Conservation (phyloP, 1,140 invertebrate genomes). For the Archegozetes longisetosus region DNA sequence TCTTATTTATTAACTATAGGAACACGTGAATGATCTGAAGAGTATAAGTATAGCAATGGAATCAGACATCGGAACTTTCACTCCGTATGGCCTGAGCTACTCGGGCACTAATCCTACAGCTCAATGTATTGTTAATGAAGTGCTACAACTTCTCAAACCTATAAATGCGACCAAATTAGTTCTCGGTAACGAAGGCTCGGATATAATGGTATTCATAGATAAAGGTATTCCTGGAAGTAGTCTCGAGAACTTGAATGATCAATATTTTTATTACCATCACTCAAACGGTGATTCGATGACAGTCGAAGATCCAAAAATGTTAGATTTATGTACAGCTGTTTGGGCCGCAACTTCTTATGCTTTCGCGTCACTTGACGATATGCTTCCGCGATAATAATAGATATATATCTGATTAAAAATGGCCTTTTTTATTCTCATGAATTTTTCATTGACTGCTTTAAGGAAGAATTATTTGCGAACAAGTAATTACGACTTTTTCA, state of each 20-base stretch:
- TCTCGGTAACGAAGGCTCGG: constrained; percentile 37
- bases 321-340: constrained; percentile 52
- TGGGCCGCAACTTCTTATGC: constrained; percentile 57
- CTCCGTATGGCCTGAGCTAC: constrained; percentile 44
- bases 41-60: constrained; percentile 58
- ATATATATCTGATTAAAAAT: no score
- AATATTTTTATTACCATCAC: constrained; percentile 71
- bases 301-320: constrained; percentile 42
- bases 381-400: no score
- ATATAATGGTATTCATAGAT: constrained; percentile 43
- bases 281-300: constrained; percentile 57
- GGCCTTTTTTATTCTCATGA: no score
- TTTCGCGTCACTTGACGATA: constrained; percentile 48
- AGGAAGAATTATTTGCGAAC: no score
- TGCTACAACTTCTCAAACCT: constrained; percentile 22
- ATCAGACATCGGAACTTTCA: constrained; percentile 65
- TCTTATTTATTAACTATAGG: constrained; percentile 3
- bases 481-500: no score
- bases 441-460: no score
- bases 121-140: constrained; percentile 16
- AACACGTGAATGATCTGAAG: constrained; percentile 40
- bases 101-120: constrained; percentile 31
- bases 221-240: constrained; percentile 49
- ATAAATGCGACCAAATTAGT: constrained; percentile 37
- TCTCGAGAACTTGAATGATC: constrained; percentile 46